Evolutionary conservation across 2,888 invertebrate species (phyloP).

Genomic region (Platycnemis pennipes): DNA sequence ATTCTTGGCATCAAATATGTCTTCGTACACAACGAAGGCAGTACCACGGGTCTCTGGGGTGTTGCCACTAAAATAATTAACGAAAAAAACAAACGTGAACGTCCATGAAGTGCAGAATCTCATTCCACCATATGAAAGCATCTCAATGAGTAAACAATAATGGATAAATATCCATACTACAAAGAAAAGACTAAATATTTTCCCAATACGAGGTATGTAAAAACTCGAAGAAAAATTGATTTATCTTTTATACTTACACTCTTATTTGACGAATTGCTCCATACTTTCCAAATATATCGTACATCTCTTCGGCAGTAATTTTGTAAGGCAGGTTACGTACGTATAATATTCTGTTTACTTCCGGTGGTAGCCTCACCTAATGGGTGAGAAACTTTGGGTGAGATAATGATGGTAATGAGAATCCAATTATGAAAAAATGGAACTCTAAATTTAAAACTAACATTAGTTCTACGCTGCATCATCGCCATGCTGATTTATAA

Average conservation of each 20-base stretch:
- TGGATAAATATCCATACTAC: too few species aligned
- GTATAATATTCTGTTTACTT: conserved; percentile 98
- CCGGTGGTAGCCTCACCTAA: conserved; percentile 98
- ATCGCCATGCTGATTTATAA: conserved; percentile 81
- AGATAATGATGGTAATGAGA: not conserved
- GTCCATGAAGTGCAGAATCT: not conserved
- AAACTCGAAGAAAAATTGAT: not conserved
- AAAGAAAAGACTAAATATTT: too few species aligned
- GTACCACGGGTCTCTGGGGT: conserved; percentile 99
- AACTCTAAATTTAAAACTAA: conserved; percentile 79
- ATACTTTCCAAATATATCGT: conserved; percentile 99
- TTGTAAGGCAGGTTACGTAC: conserved; percentile 99
- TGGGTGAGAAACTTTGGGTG: conserved; percentile 74
- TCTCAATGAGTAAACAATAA: too few species aligned
- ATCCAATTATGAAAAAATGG: not conserved
- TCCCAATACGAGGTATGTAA: too few species aligned
- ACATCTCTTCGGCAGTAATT: conserved; percentile 99
- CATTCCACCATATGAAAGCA: too few species aligned
- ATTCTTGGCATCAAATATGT: conserved; percentile 99
- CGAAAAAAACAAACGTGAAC: conserved; percentile 69
- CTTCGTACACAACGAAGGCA: conserved; percentile 99
- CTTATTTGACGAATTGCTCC: conserved; percentile 99
- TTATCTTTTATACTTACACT: conserved; percentile 93
- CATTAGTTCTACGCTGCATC: conserved; percentile 87
- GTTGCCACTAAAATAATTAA: conserved; percentile 91